Evolutionary conservation across 2,113 vertebrate species (phyloP).

Genomic region (Spermophilus dauricus): DNA sequence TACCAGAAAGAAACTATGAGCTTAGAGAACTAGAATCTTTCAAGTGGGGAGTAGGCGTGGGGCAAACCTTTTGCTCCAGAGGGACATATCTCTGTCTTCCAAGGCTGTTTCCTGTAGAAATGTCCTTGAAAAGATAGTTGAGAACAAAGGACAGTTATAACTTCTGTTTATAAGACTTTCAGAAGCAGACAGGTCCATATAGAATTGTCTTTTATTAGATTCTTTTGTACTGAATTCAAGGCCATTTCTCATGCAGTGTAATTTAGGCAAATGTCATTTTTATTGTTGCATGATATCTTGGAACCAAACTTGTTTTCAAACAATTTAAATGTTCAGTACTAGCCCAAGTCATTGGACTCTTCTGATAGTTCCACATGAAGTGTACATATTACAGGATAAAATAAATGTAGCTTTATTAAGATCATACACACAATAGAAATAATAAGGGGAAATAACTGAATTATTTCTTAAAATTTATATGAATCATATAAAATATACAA

Average conservation of each 20-base stretch:
- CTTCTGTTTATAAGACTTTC: not conserved
- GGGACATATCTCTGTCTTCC: not conserved
- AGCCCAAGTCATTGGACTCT: not conserved
- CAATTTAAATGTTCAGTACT: not conserved
- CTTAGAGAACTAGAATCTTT: not conserved
- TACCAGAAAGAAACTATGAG: not conserved
- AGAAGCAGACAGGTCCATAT: not conserved
- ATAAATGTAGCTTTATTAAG: not conserved
- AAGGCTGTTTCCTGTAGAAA: not conserved
- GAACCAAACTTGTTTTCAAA: not conserved
- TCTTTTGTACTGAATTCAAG: not conserved
- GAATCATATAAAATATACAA: not conserved
- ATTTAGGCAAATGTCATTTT: slow-evolving; percentile 19
- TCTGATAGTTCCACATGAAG: not conserved
- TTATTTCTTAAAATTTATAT: not conserved
- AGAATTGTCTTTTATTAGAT: not conserved
- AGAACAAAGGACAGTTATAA: not conserved
- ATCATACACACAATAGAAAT: not conserved
- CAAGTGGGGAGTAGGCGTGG: not conserved
- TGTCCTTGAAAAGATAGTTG: not conserved
- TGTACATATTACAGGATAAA: not conserved
- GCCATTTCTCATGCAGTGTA: not conserved
- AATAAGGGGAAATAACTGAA: not conserved
- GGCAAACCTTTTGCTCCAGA: not conserved
- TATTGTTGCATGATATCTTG: not conserved